Evolutionary conservation across 2,797 vertebrate species (phyloP), one percentile per base, ranked within the genome.

Genomic region (Cottoperca gobio): DNA sequence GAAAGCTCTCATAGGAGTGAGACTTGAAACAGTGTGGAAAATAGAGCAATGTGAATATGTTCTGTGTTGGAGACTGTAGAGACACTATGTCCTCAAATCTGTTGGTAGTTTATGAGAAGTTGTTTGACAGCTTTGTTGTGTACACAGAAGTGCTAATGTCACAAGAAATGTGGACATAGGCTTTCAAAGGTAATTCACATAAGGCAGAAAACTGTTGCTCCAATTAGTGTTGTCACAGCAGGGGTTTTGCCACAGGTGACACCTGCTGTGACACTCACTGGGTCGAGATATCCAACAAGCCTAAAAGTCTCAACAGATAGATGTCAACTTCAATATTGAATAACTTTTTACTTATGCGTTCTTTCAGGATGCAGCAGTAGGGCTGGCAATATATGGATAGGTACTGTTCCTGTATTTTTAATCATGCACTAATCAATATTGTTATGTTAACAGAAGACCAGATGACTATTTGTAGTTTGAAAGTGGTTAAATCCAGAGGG

Each of bases 1-100:
- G 76, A 83, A 58, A 77, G 58, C 37, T 65, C 55, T 65, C 42
- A 9, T 1, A 35, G 28, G 24, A 79, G 49, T 4, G 16, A 73
- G 59, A 59, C 76, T 42, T 23, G 17, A 77, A 68, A 58, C 19
- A 24, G 21, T n/a, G 24, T 48, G 42, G 19, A 45, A 54, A 66
- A 52, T 23, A 58, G 60, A 71, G 23, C 6, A 0, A 37, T 31
- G 21, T 57, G 16, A 54, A 48, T 31, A 23, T 70, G 53, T n/a
- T 53, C 12, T 26, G 19, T 37, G 33, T 26, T 53, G 48, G 48
- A 12, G 12, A 10, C 43, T 23, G 50, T 9, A 9, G 16, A 55
- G 8, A n/a, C 48, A 21, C 43, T 24, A 43, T 24, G 46, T 46
- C 26, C 35, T 63, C 3, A 11, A 19, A 72, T 31, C 39, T 49